Conservation (phyloP, 2,888 invertebrate species). For the Luffia ferchaultella region DNA sequence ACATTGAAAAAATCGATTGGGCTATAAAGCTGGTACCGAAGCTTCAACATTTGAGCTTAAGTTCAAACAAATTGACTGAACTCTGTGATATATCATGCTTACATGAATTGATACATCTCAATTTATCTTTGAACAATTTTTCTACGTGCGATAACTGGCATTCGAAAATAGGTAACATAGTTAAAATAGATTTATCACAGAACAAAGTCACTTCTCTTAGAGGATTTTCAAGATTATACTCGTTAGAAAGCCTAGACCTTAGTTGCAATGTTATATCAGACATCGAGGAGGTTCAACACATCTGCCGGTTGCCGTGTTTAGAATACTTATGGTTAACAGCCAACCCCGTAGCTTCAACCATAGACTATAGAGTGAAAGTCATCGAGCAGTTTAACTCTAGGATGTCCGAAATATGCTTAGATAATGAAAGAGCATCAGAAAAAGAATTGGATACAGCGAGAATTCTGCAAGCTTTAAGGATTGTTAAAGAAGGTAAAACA, state of each 20-base stretch:
- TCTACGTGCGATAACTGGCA: slow-evolving; percentile 78
- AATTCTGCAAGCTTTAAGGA: slow-evolving; percentile 86
- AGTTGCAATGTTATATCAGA: slow-evolving; percentile 85
- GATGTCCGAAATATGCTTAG: slow-evolving; percentile 84
- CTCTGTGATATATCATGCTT: slow-evolving; percentile 82
- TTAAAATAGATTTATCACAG: slow-evolving; percentile 84
- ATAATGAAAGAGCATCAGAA: slow-evolving; percentile 86
- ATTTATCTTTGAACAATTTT: slow-evolving; percentile 83
- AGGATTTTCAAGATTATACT: slow-evolving; percentile 85
- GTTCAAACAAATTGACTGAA: slow-evolving; percentile 79
- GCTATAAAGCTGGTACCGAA: slow-evolving; percentile 80
- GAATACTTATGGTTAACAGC: slow-evolving; percentile 88
- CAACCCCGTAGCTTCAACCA: slow-evolving; percentile 85
- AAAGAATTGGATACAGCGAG: slow-evolving; percentile 92
- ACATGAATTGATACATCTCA: slow-evolving; percentile 77
- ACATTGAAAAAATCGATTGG: slow-evolving; percentile 79
- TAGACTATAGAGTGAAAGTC: slow-evolving; percentile 91
- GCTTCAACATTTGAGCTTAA: slow-evolving; percentile 74
- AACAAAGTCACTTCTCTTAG: slow-evolving; percentile 78
- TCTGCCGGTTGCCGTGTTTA: slow-evolving; percentile 84
- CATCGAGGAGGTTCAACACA: slow-evolving; percentile 81
- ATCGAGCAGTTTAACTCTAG: slow-evolving; percentile 87
- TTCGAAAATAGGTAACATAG: slow-evolving; percentile 86
- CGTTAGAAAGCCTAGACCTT: slow-evolving; percentile 84
- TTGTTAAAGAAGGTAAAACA: slow-evolving; percentile 75